Base-by-base conservation (phyloP, 92 coral and sea anemone genomes). In the Meandrina meandrites region DNA sequence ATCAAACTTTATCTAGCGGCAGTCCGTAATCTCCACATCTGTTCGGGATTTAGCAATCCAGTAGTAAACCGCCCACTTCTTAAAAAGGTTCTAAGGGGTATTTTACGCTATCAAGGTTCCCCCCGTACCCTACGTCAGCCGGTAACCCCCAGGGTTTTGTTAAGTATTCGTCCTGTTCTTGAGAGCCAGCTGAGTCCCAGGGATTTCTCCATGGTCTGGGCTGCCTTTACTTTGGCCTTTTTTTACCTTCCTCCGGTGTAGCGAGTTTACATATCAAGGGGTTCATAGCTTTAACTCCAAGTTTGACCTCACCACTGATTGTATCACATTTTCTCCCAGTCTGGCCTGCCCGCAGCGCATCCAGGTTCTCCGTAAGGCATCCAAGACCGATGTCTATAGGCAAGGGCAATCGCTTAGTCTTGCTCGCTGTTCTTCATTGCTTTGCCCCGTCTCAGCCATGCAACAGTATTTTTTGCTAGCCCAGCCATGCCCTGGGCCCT, bases 1-100 rank as follows among this genome's bases (percentile, higher is more conserved):
- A 90, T 92, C 14, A 92, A 89, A n/a, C 86, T 81, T 28, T 92
- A 90, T 56, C 34, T 92, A 6, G 85, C 88, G 0, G 93, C 93
- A 3, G 86, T 67, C 22, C 77, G 60, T 17, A 58, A 58, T n/a
- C 77, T 81, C 10, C 77, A 37, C 45, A 66, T 81, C 4, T 7
- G 22, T 4, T 36, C 77, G 2, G 94, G 95, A 4, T 80, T 70
- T 71, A 34, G 84, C 5, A 81, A 89, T 47, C 69, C 84, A 60
- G 36, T 92, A 10, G 24, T 18, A 2, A 88, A 84, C 17, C 76
- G 42, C 40, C 51, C 66, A 35, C 91, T 86, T 37, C 53, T 92
- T 1, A 90, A 89, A n/a, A 81, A 89, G 50, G 76, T 81, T 17
- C 74, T 87, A 18, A 76, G 88, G 16, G 94, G 90, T 10, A 86